phyloP scores from a whole-genome alignment of 2,797 vertebrate genomes.

The Odontamblyopus lacepedii region DNA sequence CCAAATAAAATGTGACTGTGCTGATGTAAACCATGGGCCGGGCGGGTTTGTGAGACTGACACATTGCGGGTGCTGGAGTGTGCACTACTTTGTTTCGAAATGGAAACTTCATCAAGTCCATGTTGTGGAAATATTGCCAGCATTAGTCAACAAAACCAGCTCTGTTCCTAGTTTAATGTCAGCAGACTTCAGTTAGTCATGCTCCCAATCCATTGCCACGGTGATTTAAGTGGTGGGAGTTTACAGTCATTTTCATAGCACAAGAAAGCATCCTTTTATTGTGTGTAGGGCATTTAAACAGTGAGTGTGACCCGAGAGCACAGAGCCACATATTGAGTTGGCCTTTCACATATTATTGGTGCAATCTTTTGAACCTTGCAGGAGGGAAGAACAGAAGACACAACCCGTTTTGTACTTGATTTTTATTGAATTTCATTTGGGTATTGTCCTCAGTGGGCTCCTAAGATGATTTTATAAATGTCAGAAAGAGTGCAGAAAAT shows the following conservation, averaged over 20 bases:
- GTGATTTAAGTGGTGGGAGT: conserved; percentile 11
- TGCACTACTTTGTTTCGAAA: conserved; percentile 37
- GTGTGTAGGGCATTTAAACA: conserved; percentile 29
- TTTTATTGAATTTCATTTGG: conserved; percentile 31
- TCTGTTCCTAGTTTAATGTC: conserved; percentile 51
- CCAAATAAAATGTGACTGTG: background rate
- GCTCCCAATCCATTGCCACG: conserved; percentile 5
- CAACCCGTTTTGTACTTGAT: background rate
- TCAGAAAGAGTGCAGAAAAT: conserved; percentile 10
- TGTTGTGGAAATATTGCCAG: conserved; percentile 21
- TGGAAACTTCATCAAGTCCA: conserved; percentile 45
- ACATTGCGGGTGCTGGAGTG: conserved; percentile 14
- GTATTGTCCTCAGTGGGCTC: conserved; percentile 12
- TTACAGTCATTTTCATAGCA: conserved; percentile 29
- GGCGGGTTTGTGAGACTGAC: conserved; percentile 28
- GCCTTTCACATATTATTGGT: conserved; percentile 26
- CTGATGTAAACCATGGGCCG: conserved; percentile 45
- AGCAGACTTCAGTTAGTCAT: conserved; percentile 50
- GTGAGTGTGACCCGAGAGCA: background rate
- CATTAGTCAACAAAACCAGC: conserved; percentile 49
- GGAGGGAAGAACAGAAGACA: conserved; percentile 8
- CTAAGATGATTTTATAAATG: conserved; percentile 22
- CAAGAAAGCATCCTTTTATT: conserved; percentile 19
- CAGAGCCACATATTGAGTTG: conserved; percentile 12
- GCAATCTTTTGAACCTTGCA: conserved; percentile 31